Percentiles rank a stretch among this genome's conserved stretches.
Evolutionary conservation across 2,888 invertebrate genomes (phyloP).

Genomic region (Brenthis daphne): DNA sequence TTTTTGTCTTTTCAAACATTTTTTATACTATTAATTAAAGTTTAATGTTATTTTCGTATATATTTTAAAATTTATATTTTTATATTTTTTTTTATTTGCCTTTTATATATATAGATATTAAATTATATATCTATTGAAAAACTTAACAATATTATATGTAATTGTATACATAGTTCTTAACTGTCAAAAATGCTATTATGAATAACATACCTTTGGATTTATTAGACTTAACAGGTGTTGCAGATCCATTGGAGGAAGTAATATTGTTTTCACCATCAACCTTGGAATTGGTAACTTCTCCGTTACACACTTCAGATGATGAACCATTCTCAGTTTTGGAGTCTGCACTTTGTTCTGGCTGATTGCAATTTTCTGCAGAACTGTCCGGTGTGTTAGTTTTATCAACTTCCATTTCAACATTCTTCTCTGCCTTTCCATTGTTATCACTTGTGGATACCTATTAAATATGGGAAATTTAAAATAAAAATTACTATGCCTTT

Average conservation of each 20-base stretch:
- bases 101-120: no score
- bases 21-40: no score
- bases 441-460: conserved; percentile 77
- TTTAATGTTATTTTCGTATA: no score
- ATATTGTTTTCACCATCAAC: conserved; percentile 68
- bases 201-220: conserved; percentile 59
- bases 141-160: no score
- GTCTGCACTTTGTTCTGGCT: conserved; percentile 71
- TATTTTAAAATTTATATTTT: no score
- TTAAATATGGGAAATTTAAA: neutral
- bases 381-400: conserved; percentile 71
- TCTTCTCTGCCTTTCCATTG: conserved; percentile 50
- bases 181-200: no score
- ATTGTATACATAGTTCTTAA: no score
- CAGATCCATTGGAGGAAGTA: conserved; percentile 79
- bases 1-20: no score
- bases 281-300: conserved; percentile 74
- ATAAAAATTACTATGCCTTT: no score
- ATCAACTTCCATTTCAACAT: conserved; percentile 54
- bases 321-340: conserved; percentile 56
- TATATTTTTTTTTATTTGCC: no score
- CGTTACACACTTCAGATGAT: conserved; percentile 61
- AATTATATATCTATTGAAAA: no score
- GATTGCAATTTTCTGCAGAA: conserved; percentile 68
- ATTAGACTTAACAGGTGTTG: conserved; percentile 61